Evolutionary conservation across 2,113 vertebrate species (phyloP).

Genomic region (Phoenicopterus ruber): DNA sequence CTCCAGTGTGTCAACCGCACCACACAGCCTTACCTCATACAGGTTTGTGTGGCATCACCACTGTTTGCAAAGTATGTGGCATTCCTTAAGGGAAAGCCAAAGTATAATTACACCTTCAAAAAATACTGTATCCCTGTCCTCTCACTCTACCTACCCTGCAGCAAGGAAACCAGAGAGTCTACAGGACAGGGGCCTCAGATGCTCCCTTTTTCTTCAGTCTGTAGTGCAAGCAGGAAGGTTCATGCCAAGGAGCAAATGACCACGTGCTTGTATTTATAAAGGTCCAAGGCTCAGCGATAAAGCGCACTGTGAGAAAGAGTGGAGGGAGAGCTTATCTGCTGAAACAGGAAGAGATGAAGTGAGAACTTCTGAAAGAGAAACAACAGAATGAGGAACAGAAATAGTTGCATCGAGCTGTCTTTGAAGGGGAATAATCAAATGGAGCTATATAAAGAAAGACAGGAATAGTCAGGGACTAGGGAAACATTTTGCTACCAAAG

Average conservation of each 20-base stretch:
- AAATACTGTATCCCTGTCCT: not conserved
- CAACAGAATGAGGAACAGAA: constrained; percentile 46
- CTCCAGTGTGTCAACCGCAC: no score
- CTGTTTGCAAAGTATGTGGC: not conserved
- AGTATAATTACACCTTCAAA: not conserved
- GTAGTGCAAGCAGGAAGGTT: not conserved
- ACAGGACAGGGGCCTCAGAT: not conserved
- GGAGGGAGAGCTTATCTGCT: not conserved
- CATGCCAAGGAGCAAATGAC: not conserved
- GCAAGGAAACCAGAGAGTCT: not conserved
- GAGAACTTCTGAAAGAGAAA: constrained; percentile 23
- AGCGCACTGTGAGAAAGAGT: not conserved
- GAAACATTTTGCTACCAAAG: not conserved
- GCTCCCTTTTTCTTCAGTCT: not conserved
- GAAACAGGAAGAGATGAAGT: not conserved
- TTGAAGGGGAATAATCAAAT: not conserved
- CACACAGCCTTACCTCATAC: not conserved
- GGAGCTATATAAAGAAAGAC: not conserved
- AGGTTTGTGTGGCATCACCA: not conserved
- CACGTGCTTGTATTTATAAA: not conserved
- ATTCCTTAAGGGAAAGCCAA: not conserved
- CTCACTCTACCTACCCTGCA: not conserved
- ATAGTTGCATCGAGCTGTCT: not conserved
- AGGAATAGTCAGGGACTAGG: not conserved
- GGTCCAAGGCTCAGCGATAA: not conserved